Conservation (phyloP, 2,797 vertebrate genomes). For the Clamator glandarius region DNA sequence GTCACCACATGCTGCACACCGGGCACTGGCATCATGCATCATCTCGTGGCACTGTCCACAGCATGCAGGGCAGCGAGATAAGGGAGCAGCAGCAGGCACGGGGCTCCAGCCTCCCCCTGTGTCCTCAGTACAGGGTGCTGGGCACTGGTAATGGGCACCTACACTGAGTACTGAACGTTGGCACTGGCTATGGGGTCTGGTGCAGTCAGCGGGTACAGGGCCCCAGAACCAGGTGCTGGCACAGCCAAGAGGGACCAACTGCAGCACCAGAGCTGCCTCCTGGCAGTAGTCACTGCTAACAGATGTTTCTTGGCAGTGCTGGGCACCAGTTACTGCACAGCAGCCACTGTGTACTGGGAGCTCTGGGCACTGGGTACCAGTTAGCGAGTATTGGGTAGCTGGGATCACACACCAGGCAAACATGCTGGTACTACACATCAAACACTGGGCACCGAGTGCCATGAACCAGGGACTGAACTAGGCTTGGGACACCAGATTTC, state of each 20-base stretch:
- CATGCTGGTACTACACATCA: neutral
- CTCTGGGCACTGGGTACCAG: neutral
- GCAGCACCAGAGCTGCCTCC: neutral
- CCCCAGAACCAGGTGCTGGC: neutral
- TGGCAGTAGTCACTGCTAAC: too few species aligned
- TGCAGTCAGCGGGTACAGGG: neutral
- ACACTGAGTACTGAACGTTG: neutral
- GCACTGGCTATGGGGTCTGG: too few species aligned
- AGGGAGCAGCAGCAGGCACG: neutral
- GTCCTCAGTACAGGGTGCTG: too few species aligned
- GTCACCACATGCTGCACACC: neutral
- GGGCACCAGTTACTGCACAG: neutral
- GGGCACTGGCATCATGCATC: too few species aligned
- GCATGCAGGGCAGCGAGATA: neutral
- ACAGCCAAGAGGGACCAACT: neutral
- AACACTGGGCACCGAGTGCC: rapidly evolving
- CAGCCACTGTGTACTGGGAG: neutral
- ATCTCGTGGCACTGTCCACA: too few species aligned
- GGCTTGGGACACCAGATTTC: rapidly evolving
- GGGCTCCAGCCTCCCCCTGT: neutral
- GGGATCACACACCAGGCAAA: neutral
- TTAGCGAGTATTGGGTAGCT: neutral
- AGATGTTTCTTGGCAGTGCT: neutral
- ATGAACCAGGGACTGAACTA: rapidly evolving
- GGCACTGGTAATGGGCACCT: neutral